Conservation (phyloP, 2,113 vertebrate genomes). For the Xenopus laevis region DNA sequence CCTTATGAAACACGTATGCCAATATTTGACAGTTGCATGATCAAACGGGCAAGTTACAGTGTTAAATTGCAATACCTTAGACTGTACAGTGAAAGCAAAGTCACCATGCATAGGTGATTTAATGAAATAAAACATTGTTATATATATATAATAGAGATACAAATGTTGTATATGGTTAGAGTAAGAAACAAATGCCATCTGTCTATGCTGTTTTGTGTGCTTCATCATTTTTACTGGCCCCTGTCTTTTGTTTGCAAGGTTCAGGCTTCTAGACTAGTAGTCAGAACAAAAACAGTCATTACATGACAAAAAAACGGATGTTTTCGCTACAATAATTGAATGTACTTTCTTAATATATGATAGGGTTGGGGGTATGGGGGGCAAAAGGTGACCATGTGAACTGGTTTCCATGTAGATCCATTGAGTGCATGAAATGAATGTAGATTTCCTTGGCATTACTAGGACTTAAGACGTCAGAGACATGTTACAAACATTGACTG, state of each 20-base stretch:
- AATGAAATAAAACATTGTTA: conserved; percentile 70
- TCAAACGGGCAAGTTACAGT: conserved; percentile 71
- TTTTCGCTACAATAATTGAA: conserved; percentile 42
- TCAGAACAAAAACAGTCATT: conserved; percentile 76
- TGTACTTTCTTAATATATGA: conserved; percentile 39
- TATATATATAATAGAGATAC: conserved; percentile 72
- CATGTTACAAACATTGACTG: too few species aligned
- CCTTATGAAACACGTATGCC: conserved; percentile 91
- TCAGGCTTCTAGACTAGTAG: conserved; percentile 69
- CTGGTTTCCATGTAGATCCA: conserved; percentile 13
- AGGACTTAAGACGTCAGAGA: neutral
- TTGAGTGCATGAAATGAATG: conserved; percentile 9
- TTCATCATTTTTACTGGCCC: conserved; percentile 70
- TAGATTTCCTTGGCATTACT: neutral
- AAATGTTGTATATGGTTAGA: conserved; percentile 79
- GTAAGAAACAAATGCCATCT: conserved; percentile 74
- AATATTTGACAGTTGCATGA: conserved; percentile 85
- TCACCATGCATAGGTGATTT: conserved; percentile 74
- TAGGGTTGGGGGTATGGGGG: neutral
- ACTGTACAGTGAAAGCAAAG: conserved; percentile 73
- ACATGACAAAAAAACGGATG: conserved; percentile 1
- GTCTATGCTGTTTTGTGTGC: conserved; percentile 74
- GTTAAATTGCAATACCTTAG: conserved; percentile 74
- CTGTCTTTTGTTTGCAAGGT: conserved; percentile 53
- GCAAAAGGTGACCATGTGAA: conserved; percentile 3